These are phyloP conservation scores for Drosophila kurseongensis DNA, from an alignment of 1,140 invertebrate species.

Conservation along the genomic window DNA sequence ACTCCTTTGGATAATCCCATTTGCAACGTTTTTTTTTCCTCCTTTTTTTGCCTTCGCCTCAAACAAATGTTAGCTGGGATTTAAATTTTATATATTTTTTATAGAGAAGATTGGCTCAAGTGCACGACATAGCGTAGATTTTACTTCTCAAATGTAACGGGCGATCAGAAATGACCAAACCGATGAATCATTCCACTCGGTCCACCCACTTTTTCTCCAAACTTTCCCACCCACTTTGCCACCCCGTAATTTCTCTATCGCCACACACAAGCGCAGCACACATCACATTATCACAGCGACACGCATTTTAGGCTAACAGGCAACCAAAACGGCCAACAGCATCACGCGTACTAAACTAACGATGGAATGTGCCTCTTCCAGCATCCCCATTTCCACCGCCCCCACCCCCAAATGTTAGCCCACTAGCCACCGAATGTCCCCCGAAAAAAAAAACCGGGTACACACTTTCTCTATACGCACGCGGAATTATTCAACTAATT, in stretches of 20 bases:
- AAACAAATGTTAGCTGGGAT: constrained; percentile 57
- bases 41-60: constrained; percentile 28
- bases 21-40: constrained; percentile 25
- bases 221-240: not conserved
- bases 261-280: constrained; percentile 40
- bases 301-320: constrained; percentile 82
- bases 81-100: constrained; percentile 56
- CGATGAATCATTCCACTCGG: too few relatives aligned
- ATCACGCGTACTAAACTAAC: constrained; percentile 67
- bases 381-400: not conserved
- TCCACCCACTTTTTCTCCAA: not conserved
- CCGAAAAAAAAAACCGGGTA: constrained; percentile 12
- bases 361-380: constrained; percentile 1
- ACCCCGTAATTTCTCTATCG: constrained; percentile 7
- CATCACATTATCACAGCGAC: constrained; percentile 79
- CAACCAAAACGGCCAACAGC: constrained; percentile 63
- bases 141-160: constrained; percentile 83
- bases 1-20: constrained; percentile 73
- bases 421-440: constrained; percentile 8
- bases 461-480: constrained; percentile 43
- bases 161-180: constrained; percentile 47
- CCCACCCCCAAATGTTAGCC: constrained; percentile 1
- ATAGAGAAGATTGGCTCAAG: constrained; percentile 77
- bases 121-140: constrained; percentile 78
- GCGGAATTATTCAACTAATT: constrained; percentile 25